Evolutionary conservation across 2,888 invertebrate genomes (phyloP), one percentile per base, ranked within the genome.

Genomic region (Agrochola macilenta): DNA sequence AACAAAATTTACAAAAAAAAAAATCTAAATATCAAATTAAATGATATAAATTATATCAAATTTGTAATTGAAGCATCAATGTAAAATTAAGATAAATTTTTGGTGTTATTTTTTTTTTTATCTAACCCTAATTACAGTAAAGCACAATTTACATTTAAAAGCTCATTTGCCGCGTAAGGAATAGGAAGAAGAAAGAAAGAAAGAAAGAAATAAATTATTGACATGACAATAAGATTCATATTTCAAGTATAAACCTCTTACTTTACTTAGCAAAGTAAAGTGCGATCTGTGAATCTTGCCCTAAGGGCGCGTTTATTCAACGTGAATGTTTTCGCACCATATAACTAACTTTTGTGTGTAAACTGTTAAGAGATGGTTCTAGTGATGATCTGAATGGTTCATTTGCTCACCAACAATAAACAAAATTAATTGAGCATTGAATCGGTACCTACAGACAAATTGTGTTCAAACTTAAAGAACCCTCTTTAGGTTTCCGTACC

Each of bases 391-490:
- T n/a, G n/a, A 39, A 39, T 39, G 39, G 26, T 65, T 30, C 11
- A 70, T 70, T 70, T 43, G 43, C 43, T 46, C 69, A 46, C n/a
- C 17, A 69, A 35, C 30, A 69, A 17, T 17, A 26, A 60, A 39
- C 17, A 23, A 43, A 43, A 17, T 30, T 30, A 30, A 60, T 23
- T 49, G 17, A 26, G 39, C 35, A 43, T 52, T 11, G 7, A 11
- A 12, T 49, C 0, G 20, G 39, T 49, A 39, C 11, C 8, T 54
- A 43, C 52, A 17, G 30, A 73, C 3, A 52, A 23, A 26, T n/a
- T 17, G 12, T 30, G 12, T 30, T 57, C 30, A 43, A 30, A 43
- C 1, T 43, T n/a, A 17, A 72, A 73, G 43, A 54, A 14, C 49
- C 26, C 9, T 46, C 30, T 52, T 23, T 43, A 43, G 43, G 43